Evolutionary conservation across 2,888 invertebrate genomes (phyloP).

Genomic region (Microchrysa polita): DNA sequence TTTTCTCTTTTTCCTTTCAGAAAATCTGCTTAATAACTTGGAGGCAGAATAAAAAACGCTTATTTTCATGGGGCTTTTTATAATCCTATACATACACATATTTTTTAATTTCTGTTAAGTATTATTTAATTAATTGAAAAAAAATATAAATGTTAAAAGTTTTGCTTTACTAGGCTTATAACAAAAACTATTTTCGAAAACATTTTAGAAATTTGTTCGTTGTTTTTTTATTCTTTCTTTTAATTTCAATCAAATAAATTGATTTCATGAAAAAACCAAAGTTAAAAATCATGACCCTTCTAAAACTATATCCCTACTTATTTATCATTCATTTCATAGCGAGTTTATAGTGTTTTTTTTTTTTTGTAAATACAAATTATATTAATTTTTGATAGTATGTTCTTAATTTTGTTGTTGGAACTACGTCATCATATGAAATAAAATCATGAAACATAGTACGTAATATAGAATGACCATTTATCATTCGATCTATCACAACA

Average conservation of each 20-base stretch:
- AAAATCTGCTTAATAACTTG: conserved; percentile 10
- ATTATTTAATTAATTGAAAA: no score
- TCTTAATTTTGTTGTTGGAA: background rate
- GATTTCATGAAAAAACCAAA: background rate
- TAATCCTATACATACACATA: background rate
- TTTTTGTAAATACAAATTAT: background rate
- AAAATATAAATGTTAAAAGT: background rate
- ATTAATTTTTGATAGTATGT: background rate
- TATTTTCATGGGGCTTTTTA: conserved; percentile 28
- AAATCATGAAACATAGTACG: no score
- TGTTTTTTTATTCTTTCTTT: background rate
- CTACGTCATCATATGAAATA: no score
- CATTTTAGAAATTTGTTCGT: background rate
- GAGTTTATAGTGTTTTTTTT: background rate
- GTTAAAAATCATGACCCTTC: background rate
- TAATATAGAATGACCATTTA: no score
- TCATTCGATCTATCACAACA: no score
- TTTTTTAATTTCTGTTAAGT: conserved; percentile 25
- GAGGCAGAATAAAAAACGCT: conserved; percentile 30
- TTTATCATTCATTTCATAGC: background rate
- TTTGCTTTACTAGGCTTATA: conserved; percentile 4
- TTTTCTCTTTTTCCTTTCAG: conserved; percentile 1
- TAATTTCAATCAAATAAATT: background rate
- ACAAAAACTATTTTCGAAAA: background rate
- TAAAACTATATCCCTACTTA: background rate